phyloP scores from a whole-genome alignment of 1,140 invertebrate species.

The Diabrotica virgifera region DNA sequence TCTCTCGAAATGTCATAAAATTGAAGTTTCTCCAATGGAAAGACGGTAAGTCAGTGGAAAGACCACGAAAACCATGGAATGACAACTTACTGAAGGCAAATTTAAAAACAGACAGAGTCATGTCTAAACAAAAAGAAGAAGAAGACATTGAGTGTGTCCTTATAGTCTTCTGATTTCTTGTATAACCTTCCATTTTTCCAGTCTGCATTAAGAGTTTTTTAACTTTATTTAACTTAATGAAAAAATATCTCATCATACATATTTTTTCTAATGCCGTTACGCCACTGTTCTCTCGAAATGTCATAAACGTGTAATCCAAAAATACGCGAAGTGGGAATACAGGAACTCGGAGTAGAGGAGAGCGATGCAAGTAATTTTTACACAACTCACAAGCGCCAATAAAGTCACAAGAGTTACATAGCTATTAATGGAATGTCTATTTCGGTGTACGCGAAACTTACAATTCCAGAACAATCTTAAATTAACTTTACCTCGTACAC shows the following conservation, averaged over 20 bases:
- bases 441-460: not conserved
- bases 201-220: too few relatives aligned
- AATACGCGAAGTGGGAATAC: conserved; percentile 1
- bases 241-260: too few relatives aligned
- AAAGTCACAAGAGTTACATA: not conserved
- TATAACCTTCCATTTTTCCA: too few relatives aligned
- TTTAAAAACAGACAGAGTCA: too few relatives aligned
- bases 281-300: not conserved
- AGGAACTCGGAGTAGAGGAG: not conserved
- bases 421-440: not conserved
- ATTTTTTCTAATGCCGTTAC: not conserved
- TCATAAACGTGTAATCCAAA: conserved; percentile 1
- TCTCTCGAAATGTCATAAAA: not conserved
- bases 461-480: conserved; percentile 2
- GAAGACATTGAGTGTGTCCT: too few relatives aligned
- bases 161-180: too few relatives aligned
- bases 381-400: not conserved
- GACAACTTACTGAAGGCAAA: too few relatives aligned
- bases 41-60: too few relatives aligned
- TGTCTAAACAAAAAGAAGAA: too few relatives aligned
- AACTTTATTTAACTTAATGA: too few relatives aligned
- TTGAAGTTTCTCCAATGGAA: too few relatives aligned
- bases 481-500: not conserved
- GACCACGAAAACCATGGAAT: too few relatives aligned
- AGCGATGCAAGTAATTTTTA: conserved; percentile 1